These are phyloP conservation scores for Chionoecetes opilio DNA, from an alignment of 1,140 invertebrate species.

Conservation along the genomic window DNA sequence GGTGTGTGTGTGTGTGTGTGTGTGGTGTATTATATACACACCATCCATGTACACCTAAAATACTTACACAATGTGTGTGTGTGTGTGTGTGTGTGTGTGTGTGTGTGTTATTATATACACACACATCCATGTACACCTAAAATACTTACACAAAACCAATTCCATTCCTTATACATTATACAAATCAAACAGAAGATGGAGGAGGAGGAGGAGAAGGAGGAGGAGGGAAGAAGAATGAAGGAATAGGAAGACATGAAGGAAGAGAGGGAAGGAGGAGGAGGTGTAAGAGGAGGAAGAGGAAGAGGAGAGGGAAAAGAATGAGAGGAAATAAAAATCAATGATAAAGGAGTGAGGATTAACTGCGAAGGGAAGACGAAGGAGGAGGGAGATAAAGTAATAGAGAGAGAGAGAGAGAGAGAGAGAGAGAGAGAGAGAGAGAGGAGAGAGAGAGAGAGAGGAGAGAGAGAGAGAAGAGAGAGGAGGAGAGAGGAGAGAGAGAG, in stretches of 20 bases:
- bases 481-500: neutral
- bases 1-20: conserved; percentile 2
- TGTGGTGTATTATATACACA: too few relatives aligned
- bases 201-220: neutral
- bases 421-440: conserved; percentile 10
- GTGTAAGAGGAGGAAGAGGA: neutral
- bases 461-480: neutral
- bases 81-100: too few relatives aligned
- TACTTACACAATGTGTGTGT: too few relatives aligned
- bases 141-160: too few relatives aligned
- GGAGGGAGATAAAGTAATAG: neutral
- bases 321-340: neutral
- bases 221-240: neutral
- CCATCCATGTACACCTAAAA: too few relatives aligned
- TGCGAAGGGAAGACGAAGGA: neutral
- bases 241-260: neutral
- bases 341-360: neutral
- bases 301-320: neutral
- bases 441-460: neutral
- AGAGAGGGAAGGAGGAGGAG: neutral
- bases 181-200: neutral
- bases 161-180: too few relatives aligned
- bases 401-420: conserved; percentile 22
- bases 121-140: too few relatives aligned
- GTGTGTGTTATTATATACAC: too few relatives aligned